Conservation (phyloP, 1,140 invertebrate species). For the Telenomus remus region DNA sequence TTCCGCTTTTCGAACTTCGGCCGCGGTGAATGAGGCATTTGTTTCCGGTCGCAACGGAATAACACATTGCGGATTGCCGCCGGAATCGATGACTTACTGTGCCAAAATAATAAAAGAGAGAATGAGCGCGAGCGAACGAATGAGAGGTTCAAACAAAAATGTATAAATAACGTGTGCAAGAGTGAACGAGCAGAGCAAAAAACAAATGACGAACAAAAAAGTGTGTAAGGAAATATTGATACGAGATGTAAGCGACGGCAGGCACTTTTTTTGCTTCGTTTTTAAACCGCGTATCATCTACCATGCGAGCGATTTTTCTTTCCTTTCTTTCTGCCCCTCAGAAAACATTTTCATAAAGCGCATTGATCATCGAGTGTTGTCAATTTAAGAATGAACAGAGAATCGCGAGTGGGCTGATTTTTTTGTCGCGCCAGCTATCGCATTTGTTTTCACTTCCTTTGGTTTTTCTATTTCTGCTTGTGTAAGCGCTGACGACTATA, state of each 20-base stretch:
- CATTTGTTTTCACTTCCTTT: constrained; percentile 28
- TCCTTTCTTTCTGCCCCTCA: constrained; percentile 26
- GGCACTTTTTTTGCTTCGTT: constrained; percentile 55
- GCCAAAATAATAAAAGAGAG: constrained; percentile 54
- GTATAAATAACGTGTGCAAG: constrained; percentile 1
- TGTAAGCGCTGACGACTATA: constrained; percentile 54
- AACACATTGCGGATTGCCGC: constrained; percentile 51
- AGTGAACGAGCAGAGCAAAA: constrained; percentile 1
- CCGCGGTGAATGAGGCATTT: constrained; percentile 59
- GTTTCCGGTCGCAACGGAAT: constrained; percentile 57
- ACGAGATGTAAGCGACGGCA: constrained; percentile 27
- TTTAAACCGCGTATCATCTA: constrained; percentile 51
- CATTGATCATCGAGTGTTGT: constrained; percentile 57
- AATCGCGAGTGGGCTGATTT: constrained; percentile 23
- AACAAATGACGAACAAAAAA: background rate
- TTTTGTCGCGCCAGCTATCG: constrained; percentile 18
- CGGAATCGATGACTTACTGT: constrained; percentile 61
- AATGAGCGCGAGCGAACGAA: background rate
- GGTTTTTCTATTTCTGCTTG: constrained; percentile 56
- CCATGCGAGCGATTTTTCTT: constrained; percentile 26
- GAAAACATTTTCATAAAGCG: constrained; percentile 51
- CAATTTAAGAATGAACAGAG: constrained; percentile 55
- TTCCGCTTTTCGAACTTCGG: constrained; percentile 60
- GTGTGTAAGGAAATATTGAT: background rate
- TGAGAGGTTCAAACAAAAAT: constrained; percentile 4